Evolutionary conservation across 2,797 vertebrate genomes (phyloP).

Genomic region (Gouania willdenowi): DNA sequence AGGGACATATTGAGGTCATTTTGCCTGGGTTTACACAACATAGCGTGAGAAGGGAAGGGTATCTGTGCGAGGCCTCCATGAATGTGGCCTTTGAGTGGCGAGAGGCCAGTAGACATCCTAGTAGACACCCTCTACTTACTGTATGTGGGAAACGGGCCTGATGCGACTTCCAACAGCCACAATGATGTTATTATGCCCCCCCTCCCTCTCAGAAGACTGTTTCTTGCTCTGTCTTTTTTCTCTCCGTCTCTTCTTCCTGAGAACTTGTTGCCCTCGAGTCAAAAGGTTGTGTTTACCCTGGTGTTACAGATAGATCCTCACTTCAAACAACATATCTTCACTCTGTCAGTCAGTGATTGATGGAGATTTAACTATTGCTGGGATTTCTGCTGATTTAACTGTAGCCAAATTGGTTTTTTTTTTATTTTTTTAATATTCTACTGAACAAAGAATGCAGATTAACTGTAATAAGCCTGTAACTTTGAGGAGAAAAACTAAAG

Average conservation of each 20-base stretch:
- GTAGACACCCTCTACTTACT: constrained; percentile 70
- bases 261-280: constrained; percentile 56
- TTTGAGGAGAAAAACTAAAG: too few species aligned
- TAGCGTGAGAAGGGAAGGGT: constrained; percentile 73
- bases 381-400: constrained; percentile 8
- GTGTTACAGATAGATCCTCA: constrained; percentile 28
- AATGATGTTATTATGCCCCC: constrained; percentile 70
- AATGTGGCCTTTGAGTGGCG: constrained; percentile 78
- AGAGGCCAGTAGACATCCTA: constrained; percentile 68
- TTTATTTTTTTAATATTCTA: constrained; percentile 14
- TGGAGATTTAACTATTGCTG: constrained; percentile 5
- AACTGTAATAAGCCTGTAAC: too few species aligned
- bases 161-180: constrained; percentile 74
- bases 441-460: too few species aligned
- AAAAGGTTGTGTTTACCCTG: constrained; percentile 54
- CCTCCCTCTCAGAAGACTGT: not conserved
- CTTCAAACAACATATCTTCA: constrained; percentile 19
- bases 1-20: constrained; percentile 71
- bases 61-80: constrained; percentile 67
- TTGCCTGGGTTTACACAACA: constrained; percentile 68
- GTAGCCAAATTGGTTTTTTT: constrained; percentile 1
- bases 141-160: constrained; percentile 70
- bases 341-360: constrained; percentile 9
- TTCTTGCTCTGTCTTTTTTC: constrained; percentile 1
- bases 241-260: constrained; percentile 30